phyloP scores from a whole-genome alignment of 2,113 vertebrate species.

The Formicarius rufipectus region DNA sequence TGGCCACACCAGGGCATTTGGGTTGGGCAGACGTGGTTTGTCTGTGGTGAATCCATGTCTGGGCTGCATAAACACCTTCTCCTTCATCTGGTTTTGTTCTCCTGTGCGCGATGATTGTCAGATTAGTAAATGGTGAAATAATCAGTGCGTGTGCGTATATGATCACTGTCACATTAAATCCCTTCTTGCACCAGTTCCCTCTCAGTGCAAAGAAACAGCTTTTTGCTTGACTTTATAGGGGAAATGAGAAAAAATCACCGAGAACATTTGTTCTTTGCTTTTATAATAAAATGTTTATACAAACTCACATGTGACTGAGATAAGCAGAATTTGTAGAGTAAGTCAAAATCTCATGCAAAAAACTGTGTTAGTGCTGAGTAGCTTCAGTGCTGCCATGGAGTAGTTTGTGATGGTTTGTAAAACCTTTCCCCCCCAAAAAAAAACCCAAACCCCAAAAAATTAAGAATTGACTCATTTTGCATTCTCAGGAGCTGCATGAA shows the following conservation, averaged over 20 bases:
- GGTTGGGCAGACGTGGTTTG: neutral
- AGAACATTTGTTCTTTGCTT: neutral
- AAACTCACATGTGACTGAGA: neutral
- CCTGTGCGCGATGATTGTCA: neutral
- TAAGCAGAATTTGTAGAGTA: neutral
- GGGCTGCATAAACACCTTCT: neutral
- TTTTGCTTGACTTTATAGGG: neutral
- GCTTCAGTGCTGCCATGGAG: neutral
- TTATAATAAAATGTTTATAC: neutral
- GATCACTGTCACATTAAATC: neutral
- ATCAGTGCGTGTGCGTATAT: neutral
- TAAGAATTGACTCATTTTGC: neutral
- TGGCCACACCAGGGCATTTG: neutral
- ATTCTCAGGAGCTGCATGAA: neutral
- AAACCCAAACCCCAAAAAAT: accelerated
- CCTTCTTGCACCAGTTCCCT: neutral
- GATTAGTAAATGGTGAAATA: neutral
- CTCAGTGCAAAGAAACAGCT: neutral
- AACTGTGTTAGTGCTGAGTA: neutral
- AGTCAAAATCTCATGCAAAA: neutral
- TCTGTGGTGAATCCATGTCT: neutral
- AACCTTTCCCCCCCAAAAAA: neutral
- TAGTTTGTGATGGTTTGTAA: neutral
- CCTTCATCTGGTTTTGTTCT: neutral
- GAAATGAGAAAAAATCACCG: neutral